Evolutionary conservation across 2,888 invertebrate species (phyloP).

Genomic region (Lepidocyrtinus sp.): DNA sequence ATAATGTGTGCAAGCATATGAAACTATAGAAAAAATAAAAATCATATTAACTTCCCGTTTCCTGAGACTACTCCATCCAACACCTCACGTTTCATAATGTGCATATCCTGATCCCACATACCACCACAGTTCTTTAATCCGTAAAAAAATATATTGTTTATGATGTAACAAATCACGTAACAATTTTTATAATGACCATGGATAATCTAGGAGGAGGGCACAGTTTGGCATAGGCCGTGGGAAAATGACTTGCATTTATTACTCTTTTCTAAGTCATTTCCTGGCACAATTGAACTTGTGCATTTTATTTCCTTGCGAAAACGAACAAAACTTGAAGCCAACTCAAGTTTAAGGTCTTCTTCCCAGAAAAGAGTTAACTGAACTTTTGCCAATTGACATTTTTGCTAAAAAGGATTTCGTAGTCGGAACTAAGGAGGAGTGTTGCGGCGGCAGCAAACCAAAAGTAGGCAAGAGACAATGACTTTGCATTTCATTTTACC

Average conservation of each 20-base stretch:
- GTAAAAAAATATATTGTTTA: too few species aligned
- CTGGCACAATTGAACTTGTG: not conserved
- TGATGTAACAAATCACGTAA: not conserved
- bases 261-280: not conserved
- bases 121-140: too few species aligned
- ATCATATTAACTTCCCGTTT: not conserved
- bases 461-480: not conserved
- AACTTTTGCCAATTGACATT: not conserved
- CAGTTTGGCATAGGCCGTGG: constrained; percentile 35
- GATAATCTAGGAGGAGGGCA: too few species aligned
- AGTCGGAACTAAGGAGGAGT: too few species aligned
- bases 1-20: not conserved
- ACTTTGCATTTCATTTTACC: not conserved
- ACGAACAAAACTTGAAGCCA: not conserved
- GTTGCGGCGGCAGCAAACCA: not conserved
- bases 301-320: not conserved
- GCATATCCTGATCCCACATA: too few species aligned
- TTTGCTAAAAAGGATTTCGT: too few species aligned
- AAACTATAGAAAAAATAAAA: not conserved
- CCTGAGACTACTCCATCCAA: too few species aligned
- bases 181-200: not conserved
- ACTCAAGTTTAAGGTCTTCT: not conserved
- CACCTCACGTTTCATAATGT: too few species aligned
- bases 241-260: constrained; percentile 2
- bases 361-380: not conserved